Percentiles rank a stretch among this genome's conserved stretches.
Evolutionary conservation across 2,888 invertebrate genomes (phyloP).

Genomic region (Dicyrtoma fusca): DNA sequence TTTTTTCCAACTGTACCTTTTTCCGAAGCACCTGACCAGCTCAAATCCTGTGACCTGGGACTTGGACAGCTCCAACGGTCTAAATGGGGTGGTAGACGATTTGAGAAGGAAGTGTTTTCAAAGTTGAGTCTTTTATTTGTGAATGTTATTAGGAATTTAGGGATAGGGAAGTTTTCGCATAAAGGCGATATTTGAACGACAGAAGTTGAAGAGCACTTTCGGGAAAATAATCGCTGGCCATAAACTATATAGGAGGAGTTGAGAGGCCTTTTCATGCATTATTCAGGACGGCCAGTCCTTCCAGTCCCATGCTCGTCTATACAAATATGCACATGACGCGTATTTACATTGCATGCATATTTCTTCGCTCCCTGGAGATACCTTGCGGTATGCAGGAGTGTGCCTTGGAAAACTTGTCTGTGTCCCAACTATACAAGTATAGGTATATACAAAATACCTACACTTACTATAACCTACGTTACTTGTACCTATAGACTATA

Average conservation of each 20-base stretch:
- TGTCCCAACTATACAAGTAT: too few relatives aligned
- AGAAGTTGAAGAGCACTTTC: constrained; percentile 29
- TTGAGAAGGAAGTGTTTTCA: not conserved
- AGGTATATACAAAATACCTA: too few relatives aligned
- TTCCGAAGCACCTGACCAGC: too few relatives aligned
- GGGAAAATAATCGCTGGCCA: constrained; percentile 19
- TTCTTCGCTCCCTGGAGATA: not conserved
- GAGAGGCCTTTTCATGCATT: constrained; percentile 31
- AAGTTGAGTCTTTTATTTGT: constrained; percentile 22
- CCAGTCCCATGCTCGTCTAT: not conserved
- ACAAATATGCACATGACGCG: not conserved
- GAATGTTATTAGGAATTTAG: constrained; percentile 11
- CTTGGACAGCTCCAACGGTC: too few relatives aligned
- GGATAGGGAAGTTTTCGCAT: constrained; percentile 11
- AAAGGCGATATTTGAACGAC: constrained; percentile 27
- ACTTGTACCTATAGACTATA: too few relatives aligned
- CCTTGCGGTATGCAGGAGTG: too few relatives aligned
- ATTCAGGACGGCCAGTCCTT: constrained; percentile 14
- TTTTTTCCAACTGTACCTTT: too few relatives aligned
- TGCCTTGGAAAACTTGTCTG: too few relatives aligned
- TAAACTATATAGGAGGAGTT: constrained; percentile 25
- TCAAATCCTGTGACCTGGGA: too few relatives aligned
- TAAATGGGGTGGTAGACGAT: not conserved
- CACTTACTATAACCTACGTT: too few relatives aligned
- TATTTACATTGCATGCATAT: not conserved